Evolutionary conservation across 2,797 vertebrate species (phyloP).

Genomic region (Anguilla marmorata): DNA sequence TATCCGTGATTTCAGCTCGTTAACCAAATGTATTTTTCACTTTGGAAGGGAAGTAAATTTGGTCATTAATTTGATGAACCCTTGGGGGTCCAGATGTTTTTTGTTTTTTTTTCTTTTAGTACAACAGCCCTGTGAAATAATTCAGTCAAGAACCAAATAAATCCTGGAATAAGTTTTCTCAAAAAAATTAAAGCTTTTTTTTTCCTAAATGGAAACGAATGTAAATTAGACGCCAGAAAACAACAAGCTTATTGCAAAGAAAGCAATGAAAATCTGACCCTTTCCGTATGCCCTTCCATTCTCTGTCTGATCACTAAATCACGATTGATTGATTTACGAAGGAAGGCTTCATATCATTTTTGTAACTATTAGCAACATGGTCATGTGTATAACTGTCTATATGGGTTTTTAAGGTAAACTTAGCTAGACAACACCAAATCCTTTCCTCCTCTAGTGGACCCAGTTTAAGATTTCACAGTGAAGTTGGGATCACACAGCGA

Average conservation of each 20-base stretch:
- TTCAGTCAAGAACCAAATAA: conserved; percentile 22
- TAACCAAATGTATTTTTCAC: conserved; percentile 8
- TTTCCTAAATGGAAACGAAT: conserved; percentile 12
- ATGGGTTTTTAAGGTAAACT: not conserved
- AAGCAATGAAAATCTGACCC: not conserved
- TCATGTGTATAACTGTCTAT: not conserved
- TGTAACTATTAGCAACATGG: not conserved
- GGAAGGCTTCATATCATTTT: not conserved
- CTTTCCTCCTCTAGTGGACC: not conserved
- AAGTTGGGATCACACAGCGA: not conserved
- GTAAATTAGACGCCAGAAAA: conserved; percentile 23
- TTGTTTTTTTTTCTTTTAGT: not conserved
- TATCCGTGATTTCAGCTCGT: conserved; percentile 4
- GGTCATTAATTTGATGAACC: conserved; percentile 15
- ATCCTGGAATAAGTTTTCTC: not conserved
- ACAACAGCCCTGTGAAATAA: conserved; percentile 26
- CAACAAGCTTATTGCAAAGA: conserved; percentile 6
- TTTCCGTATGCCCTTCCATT: conserved; percentile 5
- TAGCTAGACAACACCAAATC: not conserved
- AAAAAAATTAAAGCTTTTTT: conserved; percentile 24
- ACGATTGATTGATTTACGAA: not conserved
- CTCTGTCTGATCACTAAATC: conserved; percentile 16
- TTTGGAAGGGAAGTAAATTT: conserved; percentile 2
- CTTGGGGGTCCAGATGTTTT: not conserved
- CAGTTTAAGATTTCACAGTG: not conserved